These are phyloP conservation scores for Trisateles emortualis DNA, from an alignment of 2,888 invertebrate genomes.

Conservation along the genomic window DNA sequence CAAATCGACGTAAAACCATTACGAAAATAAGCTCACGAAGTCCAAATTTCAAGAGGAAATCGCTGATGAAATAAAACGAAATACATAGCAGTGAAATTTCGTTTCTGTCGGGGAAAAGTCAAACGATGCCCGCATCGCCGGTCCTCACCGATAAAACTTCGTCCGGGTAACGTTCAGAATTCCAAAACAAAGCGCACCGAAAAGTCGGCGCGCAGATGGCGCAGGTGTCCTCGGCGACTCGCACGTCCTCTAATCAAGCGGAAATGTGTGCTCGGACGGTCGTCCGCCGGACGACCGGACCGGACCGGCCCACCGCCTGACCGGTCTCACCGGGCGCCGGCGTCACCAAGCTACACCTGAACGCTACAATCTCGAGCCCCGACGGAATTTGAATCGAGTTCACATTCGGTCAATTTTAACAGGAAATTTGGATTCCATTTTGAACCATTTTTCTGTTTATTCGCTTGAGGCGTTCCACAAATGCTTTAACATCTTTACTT, in stretches of 20 bases:
- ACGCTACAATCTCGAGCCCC: conserved; percentile 53
- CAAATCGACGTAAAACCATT: conserved; percentile 32
- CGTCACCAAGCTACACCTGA: conserved; percentile 49
- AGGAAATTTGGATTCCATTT: conserved; percentile 64
- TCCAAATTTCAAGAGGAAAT: conserved; percentile 35
- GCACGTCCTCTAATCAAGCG: conserved; percentile 82
- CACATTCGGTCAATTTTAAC: conserved; percentile 62
- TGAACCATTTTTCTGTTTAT: conserved; percentile 60
- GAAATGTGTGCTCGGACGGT: conserved; percentile 79
- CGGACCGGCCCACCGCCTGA: conserved; percentile 43
- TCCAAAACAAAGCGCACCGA: conserved; percentile 76
- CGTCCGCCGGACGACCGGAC: conserved; percentile 59
- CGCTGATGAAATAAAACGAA: conserved; percentile 47
- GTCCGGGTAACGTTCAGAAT: conserved; percentile 64
- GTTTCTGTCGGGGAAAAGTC: conserved; percentile 62
- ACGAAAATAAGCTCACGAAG: conserved; percentile 27
- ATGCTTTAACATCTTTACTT: conserved; percentile 38
- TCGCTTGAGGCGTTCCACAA: conserved; percentile 51
- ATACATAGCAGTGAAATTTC: conserved; percentile 51
- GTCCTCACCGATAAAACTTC: conserved; percentile 76
- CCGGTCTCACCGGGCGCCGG: conserved; percentile 29
- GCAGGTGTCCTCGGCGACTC: conserved; percentile 77
- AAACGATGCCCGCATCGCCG: conserved; percentile 73
- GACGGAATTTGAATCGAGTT: conserved; percentile 66
- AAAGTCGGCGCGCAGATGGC: conserved; percentile 73